Conservation (phyloP, 2,888 invertebrate species). For the Allolobophora icterica region DNA sequence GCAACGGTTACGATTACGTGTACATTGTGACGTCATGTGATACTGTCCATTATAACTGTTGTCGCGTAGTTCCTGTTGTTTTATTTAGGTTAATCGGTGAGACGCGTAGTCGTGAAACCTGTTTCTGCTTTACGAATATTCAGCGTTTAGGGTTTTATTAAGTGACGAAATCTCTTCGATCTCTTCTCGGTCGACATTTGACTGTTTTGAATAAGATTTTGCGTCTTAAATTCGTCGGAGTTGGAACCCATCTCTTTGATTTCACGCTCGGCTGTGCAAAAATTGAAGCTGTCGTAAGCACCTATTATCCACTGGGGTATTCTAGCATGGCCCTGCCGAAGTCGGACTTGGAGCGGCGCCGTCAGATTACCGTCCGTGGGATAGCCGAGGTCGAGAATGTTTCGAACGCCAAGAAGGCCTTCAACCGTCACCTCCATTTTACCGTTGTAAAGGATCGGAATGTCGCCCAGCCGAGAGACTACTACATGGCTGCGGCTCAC, state of each 20-base stretch:
- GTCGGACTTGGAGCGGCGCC: constrained; percentile 71
- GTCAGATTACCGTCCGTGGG: constrained; percentile 96
- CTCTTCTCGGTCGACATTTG: background rate
- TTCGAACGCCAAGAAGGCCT: constrained; percentile 92
- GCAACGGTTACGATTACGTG: background rate
- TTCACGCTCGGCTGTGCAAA: background rate
- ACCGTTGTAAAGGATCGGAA: constrained; percentile 98
- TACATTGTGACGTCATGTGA: background rate
- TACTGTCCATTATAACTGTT: background rate
- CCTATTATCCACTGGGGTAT: no score
- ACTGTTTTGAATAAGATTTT: background rate
- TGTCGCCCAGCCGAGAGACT: constrained; percentile 95
- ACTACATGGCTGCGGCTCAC: constrained; percentile 95
- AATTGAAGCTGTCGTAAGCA: background rate
- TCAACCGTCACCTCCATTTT: constrained; percentile 98
- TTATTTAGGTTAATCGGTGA: background rate
- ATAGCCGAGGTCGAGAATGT: constrained; percentile 97
- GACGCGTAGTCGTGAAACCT: background rate
- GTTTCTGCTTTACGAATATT: background rate
- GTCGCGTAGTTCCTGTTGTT: background rate
- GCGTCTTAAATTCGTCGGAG: background rate
- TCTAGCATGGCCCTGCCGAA: background rate
- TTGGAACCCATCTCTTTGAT: background rate
- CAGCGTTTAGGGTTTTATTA: background rate
- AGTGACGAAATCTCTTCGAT: background rate